phyloP scores from a whole-genome alignment of 2,797 vertebrate genomes.

The Erithacus rubecula region DNA sequence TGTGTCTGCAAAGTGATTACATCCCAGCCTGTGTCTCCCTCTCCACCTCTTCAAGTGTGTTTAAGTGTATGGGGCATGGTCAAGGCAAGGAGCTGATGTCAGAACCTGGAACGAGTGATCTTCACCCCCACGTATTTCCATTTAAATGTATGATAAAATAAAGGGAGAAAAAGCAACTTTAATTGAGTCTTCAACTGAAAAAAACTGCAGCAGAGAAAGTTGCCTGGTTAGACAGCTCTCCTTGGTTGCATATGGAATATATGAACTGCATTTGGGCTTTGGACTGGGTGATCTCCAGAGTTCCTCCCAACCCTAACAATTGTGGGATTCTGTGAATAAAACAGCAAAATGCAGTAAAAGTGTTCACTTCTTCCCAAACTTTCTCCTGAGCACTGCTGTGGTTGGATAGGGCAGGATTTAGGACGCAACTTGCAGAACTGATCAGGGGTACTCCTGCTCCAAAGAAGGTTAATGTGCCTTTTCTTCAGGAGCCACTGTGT shows the following conservation, averaged over 20 bases:
- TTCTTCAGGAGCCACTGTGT: not conserved
- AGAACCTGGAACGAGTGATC: not conserved
- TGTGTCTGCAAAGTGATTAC: not conserved
- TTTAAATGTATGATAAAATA: not conserved
- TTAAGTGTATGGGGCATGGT: not conserved
- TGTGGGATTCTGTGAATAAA: not conserved
- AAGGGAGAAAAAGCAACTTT: not conserved
- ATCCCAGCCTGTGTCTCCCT: not conserved
- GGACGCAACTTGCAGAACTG: not conserved
- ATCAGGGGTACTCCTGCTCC: not conserved
- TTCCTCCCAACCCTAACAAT: not conserved
- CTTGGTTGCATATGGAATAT: fast-evolving
- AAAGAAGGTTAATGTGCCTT: not conserved
- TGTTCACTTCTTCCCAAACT: not conserved
- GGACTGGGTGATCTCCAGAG: not conserved
- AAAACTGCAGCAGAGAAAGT: not conserved
- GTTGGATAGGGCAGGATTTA: not conserved
- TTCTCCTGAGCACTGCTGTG: not conserved
- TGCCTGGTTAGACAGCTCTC: not conserved
- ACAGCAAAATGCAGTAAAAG: not conserved
- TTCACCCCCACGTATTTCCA: not conserved
- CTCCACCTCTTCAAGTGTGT: not conserved
- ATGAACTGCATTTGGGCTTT: not conserved
- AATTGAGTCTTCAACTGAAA: not conserved
- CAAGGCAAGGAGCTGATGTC: not conserved